phyloP scores from a whole-genome alignment of 2,797 vertebrate genomes.

The Muscicapa striata region DNA sequence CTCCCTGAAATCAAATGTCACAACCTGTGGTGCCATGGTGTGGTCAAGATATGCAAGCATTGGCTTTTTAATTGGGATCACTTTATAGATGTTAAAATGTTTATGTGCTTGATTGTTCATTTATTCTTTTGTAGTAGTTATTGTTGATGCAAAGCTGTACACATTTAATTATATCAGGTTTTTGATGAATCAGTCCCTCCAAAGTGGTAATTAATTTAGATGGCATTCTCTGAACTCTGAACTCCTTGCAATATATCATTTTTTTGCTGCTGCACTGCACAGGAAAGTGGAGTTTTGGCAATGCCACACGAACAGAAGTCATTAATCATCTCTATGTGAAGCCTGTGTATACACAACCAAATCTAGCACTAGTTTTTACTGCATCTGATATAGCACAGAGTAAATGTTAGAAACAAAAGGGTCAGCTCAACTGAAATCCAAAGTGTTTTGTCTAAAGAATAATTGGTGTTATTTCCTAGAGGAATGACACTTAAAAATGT shows the following conservation, averaged over 20 bases:
- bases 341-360: not conserved
- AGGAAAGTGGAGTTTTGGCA: slow-evolving; percentile 12
- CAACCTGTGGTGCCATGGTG: not conserved
- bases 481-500: not conserved
- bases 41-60: not conserved
- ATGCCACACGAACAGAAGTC: not conserved
- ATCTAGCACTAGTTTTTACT: not conserved
- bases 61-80: not conserved
- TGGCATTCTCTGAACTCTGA: slow-evolving; percentile 38
- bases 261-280: not conserved
- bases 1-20: not conserved
- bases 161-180: not conserved
- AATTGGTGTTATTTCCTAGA: not conserved
- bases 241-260: not conserved
- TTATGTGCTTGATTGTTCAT: not conserved
- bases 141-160: not conserved
- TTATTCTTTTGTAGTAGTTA: not conserved
- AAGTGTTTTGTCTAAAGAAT: not conserved
- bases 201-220: slow-evolving; percentile 56
- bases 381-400: not conserved
- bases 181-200: slow-evolving; percentile 16
- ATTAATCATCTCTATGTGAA: slow-evolving; percentile 2
- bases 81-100: not conserved
- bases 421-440: not conserved
- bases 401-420: not conserved